Conservation (phyloP, 2,113 vertebrate genomes). For the Cathartes aura region DNA sequence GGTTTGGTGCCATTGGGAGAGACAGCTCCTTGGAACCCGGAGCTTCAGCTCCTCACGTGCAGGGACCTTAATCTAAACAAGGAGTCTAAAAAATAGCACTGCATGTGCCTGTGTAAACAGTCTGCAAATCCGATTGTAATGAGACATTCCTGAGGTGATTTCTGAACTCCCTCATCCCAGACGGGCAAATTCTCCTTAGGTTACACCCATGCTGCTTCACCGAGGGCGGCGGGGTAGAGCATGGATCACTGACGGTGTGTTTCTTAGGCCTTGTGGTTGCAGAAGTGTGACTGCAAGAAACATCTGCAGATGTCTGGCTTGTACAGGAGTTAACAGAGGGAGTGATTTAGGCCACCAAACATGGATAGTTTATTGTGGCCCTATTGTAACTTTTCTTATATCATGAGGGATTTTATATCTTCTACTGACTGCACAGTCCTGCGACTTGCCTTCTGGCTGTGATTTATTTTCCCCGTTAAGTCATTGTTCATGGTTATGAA, state of each 20-base stretch:
- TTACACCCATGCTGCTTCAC: background rate
- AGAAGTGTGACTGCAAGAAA: background rate
- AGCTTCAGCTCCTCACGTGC: background rate
- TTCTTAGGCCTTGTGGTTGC: background rate
- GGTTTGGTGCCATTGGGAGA: rapidly evolving
- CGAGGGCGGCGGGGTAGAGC: rapidly evolving
- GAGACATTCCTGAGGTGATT: constrained; percentile 16
- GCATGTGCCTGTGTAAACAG: background rate
- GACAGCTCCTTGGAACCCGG: background rate
- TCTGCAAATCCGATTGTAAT: background rate
- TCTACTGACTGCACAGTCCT: constrained; percentile 7
- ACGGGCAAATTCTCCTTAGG: background rate
- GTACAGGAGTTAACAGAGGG: background rate
- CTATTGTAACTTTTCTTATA: constrained; percentile 35
- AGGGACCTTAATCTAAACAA: background rate
- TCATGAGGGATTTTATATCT: constrained; percentile 29
- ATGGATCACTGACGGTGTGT: background rate
- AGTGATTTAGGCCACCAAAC: background rate
- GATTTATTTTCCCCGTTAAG: constrained; percentile 64
- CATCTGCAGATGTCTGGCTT: background rate
- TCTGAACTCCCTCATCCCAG: background rate
- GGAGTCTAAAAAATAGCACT: background rate
- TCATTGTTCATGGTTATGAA: constrained; percentile 57
- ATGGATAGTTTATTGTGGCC: constrained; percentile 28
- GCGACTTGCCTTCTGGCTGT: constrained; percentile 32